phyloP scores from a whole-genome alignment of 2,888 invertebrate genomes.

The Xestia ashworthii region DNA sequence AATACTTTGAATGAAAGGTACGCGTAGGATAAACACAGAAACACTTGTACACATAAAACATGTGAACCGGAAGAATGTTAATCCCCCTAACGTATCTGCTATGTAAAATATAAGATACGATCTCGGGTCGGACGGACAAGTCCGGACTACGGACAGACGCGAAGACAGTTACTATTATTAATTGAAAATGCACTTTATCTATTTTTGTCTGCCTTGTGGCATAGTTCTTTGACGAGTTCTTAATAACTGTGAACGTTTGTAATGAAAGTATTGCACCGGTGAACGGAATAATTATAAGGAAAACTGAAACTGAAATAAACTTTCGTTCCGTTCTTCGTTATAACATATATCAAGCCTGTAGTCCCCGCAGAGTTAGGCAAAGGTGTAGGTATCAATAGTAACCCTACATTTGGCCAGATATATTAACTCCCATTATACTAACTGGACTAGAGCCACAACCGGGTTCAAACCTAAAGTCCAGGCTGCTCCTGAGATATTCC shows the following conservation, averaged over 20 bases:
- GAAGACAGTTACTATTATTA: slow-evolving; percentile 21
- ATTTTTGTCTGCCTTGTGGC: slow-evolving; percentile 27
- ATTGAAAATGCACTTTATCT: slow-evolving; percentile 25
- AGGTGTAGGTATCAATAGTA: not conserved
- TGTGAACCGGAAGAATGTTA: slow-evolving; percentile 23
- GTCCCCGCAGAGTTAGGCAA: not conserved
- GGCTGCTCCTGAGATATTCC: not conserved
- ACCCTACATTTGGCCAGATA: not conserved
- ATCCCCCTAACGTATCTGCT: not conserved
- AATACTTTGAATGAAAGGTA: slow-evolving; percentile 14
- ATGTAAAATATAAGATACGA: slow-evolving; percentile 3
- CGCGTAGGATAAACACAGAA: not conserved
- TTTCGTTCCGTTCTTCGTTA: not conserved
- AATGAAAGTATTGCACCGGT: not conserved
- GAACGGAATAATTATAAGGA: not conserved
- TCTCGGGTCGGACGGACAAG: not conserved
- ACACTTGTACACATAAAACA: slow-evolving; percentile 16
- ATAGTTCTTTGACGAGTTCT: slow-evolving; percentile 19
- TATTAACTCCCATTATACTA: not conserved
- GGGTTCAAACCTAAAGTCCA: not conserved
- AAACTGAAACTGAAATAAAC: slow-evolving; percentile 11
- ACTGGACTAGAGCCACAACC: not conserved
- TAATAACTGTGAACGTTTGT: slow-evolving; percentile 29
- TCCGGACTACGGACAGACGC: not conserved
- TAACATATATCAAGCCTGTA: not conserved